Base-by-base conservation (phyloP, 2,888 invertebrate genomes). In the Ophion ventricosus region DNA sequence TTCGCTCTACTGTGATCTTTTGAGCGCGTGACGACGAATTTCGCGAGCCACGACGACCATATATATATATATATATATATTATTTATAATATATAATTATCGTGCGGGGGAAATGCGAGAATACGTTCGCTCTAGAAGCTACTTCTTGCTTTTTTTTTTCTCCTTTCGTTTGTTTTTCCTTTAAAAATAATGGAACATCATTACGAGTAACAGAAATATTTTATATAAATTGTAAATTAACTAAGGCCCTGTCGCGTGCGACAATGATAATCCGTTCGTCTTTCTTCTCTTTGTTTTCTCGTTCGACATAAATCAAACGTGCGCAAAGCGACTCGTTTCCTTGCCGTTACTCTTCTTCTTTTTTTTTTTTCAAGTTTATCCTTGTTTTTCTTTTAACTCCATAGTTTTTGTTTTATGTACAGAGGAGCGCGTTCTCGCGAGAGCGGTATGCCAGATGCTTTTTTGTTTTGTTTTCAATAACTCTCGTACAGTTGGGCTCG, bases 181-280 rank as follows among this genome's bases (percentile, higher is more conserved):
- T 77, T 72, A 83, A 85, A 85, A 84, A 87, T 86, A 86, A 86
- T 87, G 87, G 83, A 87, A 87, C 87, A 85, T 85, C 83, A 80
- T 86, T 81, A 84, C 80, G 80, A 83, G 81, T 86, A 84, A 85
- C 82, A 85, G 79, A 85, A 85, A 81, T 72, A 76, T 82, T 57
- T 82, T 63, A 77, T 83, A 76, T 83, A 81, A 84, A 83, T 26
- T 76, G 77, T 80, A 77, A 87, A 87, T 85, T 84, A 85, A 87
- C 85, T 84, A 87, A 87, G 86, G 85, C 86, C 84, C 80, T 84
- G 84, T 82, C 78, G 85, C 85, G 77, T 72, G 80, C 85, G 85
- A 82, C 83, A 80, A 85, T 80, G 75, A 86, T 85, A 82, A 83
- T 82, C 72, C 82, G 76, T 78, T 80, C 72, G 72, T 77, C 83